Conservation (phyloP, 2,888 invertebrate genomes). For the Druceiella hillmani region DNA sequence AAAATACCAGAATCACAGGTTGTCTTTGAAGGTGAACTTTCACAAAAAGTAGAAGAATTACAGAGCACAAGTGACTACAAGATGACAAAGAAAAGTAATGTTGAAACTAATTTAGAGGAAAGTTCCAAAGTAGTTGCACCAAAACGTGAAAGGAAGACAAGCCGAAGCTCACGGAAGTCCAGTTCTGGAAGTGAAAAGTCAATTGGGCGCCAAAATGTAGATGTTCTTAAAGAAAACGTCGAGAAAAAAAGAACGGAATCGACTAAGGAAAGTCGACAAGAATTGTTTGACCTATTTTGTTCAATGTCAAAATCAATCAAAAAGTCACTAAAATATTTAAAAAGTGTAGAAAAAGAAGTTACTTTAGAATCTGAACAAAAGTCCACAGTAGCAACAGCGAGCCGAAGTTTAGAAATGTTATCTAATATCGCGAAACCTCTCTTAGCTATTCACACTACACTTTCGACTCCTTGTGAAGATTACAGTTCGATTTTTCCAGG, state of each 20-base stretch:
- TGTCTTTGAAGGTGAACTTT: too few relatives aligned
- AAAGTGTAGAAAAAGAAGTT: constrained; percentile 59
- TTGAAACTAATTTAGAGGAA: constrained; percentile 27
- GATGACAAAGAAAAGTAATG: constrained; percentile 18
- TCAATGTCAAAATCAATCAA: too few relatives aligned
- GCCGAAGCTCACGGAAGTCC: constrained; percentile 41
- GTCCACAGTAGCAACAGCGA: constrained; percentile 61
- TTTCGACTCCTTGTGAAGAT: constrained; percentile 35
- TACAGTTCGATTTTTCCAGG: constrained; percentile 51
- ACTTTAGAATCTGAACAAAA: constrained; percentile 59
- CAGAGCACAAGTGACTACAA: constrained; percentile 15
- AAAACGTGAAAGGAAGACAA: constrained; percentile 38
- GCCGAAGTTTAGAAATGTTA: constrained; percentile 61
- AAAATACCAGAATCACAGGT: constrained; percentile 35
- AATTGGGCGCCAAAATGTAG: constrained; percentile 34
- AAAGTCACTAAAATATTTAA: constrained; percentile 51
- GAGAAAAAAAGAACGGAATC: too few relatives aligned
- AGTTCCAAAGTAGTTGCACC: constrained; percentile 25
- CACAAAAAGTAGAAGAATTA: constrained; percentile 36
- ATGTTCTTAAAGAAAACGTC: constrained; percentile 29
- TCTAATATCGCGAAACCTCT: constrained; percentile 57
- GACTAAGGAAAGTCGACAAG: too few relatives aligned
- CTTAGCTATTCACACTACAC: constrained; percentile 57
- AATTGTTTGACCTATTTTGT: too few relatives aligned
- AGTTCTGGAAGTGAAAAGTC: constrained; percentile 50